A percentile compares a stretch with the other conserved stretches of the same genome.
Evolutionary conservation across 2,113 vertebrate genomes (phyloP).

Genomic region (Rafetus swinhoei): DNA sequence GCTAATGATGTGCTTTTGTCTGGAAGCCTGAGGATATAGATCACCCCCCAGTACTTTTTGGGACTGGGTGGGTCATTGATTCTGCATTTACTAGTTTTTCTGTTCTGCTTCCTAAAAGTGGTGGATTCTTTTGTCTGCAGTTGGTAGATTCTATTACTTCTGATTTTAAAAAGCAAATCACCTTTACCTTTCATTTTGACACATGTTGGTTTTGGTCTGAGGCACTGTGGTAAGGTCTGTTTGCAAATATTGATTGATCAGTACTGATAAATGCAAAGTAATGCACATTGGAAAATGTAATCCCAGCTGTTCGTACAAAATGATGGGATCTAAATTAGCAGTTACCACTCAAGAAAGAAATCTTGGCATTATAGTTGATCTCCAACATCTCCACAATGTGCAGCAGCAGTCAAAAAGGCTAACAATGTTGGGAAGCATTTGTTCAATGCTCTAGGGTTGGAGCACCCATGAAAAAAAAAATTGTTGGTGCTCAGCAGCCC

Average conservation of each 20-base stretch:
- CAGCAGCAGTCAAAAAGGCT: neutral
- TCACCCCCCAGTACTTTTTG: neutral
- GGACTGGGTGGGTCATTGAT: neutral
- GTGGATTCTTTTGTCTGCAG: neutral
- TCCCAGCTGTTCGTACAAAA: neutral
- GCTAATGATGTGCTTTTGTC: neutral
- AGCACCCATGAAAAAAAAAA: too few species aligned
- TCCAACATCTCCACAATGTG: neutral
- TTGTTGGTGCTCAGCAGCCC: too few species aligned
- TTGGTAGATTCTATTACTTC: neutral
- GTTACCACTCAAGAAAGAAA: neutral
- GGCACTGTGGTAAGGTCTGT: neutral
- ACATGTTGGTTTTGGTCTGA: neutral
- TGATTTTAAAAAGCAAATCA: neutral
- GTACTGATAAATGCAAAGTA: neutral
- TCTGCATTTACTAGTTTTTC: neutral
- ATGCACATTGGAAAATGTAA: neutral
- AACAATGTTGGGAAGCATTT: neutral
- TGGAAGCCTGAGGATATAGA: neutral
- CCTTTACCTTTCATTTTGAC: neutral
- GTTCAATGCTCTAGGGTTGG: too few species aligned
- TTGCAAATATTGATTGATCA: neutral
- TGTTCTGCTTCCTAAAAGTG: neutral
- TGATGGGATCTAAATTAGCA: neutral
- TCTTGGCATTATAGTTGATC: neutral